Conservation (phyloP, 2,797 vertebrate genomes). For the Sebastes glaucus region DNA sequence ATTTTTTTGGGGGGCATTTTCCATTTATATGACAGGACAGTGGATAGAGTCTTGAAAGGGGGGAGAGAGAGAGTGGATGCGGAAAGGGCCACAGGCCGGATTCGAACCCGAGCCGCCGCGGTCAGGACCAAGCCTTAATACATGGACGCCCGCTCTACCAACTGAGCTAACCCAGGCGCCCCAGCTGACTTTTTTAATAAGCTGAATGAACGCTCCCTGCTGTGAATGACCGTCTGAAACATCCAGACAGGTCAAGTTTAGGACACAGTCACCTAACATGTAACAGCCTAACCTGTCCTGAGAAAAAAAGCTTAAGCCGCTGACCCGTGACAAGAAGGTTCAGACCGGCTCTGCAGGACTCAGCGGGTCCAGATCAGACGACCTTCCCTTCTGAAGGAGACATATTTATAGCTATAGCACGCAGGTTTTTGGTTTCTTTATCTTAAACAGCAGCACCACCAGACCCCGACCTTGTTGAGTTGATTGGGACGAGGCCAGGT, state of each 20-base stretch:
- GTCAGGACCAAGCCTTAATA: too few species aligned
- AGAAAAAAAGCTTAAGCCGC: constrained; percentile 32
- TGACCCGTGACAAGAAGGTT: constrained; percentile 23
- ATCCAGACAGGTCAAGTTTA: constrained; percentile 37
- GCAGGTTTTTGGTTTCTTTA: not conserved
- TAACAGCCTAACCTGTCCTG: constrained; percentile 37
- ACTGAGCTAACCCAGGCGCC: too few species aligned
- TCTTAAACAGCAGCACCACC: not conserved
- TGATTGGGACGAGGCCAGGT: not conserved
- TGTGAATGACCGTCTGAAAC: constrained; percentile 3
- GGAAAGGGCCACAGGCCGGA: too few species aligned
- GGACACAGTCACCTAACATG: not conserved
- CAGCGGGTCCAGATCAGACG: not conserved
- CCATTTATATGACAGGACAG: too few species aligned
- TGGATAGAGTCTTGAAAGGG: too few species aligned
- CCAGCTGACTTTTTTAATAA: not conserved
- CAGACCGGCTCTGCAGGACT: constrained; percentile 18
- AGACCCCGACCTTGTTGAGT: not conserved
- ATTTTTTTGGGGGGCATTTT: too few species aligned
- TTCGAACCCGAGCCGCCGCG: too few species aligned
- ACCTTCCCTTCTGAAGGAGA: constrained; percentile 5
- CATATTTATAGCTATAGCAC: not conserved
- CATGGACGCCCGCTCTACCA: too few species aligned
- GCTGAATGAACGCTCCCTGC: not conserved
- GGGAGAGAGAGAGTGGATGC: too few species aligned